Conservation (phyloP, 2,113 vertebrate species). For the Macaca mulatta region DNA sequence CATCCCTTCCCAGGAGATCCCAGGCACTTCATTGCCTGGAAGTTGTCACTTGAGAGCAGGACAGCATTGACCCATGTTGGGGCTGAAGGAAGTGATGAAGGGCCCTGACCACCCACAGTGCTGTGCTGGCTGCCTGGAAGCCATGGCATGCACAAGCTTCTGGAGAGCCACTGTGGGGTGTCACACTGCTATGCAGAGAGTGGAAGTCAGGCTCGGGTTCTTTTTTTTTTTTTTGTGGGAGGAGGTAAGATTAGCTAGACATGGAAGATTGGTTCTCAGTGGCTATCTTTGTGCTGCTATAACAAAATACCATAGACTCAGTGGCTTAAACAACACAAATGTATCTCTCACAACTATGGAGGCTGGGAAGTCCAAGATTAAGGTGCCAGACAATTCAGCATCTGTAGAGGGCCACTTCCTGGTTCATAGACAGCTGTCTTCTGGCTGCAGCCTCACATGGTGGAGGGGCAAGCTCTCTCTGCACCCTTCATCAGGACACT, state of each 20-base stretch:
- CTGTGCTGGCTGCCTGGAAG: neutral
- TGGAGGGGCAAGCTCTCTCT: neutral
- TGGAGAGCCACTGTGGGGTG: rapidly evolving
- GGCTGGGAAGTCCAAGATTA: too few species aligned
- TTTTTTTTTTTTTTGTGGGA: neutral
- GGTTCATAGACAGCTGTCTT: neutral
- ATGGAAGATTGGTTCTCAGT: neutral
- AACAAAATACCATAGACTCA: neutral
- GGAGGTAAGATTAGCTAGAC: neutral
- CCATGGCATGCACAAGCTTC: neutral
- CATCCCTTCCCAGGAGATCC: constrained; percentile 45
- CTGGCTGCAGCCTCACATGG: neutral
- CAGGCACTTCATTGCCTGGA: neutral
- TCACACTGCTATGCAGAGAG: neutral
- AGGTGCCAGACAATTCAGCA: neutral
- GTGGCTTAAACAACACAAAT: neutral
- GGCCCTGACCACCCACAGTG: neutral
- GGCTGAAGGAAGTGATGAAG: neutral
- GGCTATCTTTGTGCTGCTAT: neutral
- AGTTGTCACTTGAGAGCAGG: neutral
- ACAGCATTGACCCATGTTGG: neutral
- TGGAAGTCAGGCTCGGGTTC: neutral
- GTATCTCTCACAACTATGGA: neutral
- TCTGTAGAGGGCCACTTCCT: neutral
- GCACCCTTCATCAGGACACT: neutral